Base-by-base conservation (phyloP, 1,140 invertebrate species). In the Octopus sinensis region DNA sequence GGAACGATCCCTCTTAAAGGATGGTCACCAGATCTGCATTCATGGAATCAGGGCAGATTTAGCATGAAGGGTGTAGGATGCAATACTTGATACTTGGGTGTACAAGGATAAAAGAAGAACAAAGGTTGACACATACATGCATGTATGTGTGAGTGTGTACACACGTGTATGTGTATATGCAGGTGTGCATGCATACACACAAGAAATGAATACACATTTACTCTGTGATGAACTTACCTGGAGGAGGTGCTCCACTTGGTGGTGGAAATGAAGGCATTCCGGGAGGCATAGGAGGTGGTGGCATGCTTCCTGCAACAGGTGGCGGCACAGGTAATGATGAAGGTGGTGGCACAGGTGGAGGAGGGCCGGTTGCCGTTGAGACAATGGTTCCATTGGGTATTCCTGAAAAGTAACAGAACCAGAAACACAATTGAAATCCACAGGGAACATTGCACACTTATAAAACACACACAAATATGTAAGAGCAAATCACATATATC, bases 271-370 rank as follows among this genome's bases (percentile, higher is more conserved):
- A 85, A 23, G 86, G 86, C 85, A 87, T 88, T n/a, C 86, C 84
- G 13, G 86, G 87, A 53, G 87, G 86, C 83, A 89, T 83, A 43
- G 86, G 88, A 53, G 84, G 87, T 54, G 78, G 81, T 51, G 76
- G 68, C 52, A 23, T 53, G 79, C n/a, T 68, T 77, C 84, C 85
- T 43, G 87, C 6, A 85, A 93, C 93, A 52, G 93, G 93, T 4
- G 93, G 93, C 43, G 93, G 92, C 76, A 91, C 90, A 12, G 92
- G 91, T 4, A 92, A 91, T 4, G 92, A 92, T 76, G 92, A 84
- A 81, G 87, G 84, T 10, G 84, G 77, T 12, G 82, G 82, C 56
- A 85, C 76, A 80, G 84, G 91, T n/a, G 91, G 91, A 10, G 91
- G 91, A 9, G 54, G 53, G 17, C 53, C n/a, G 82, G 52, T 80